phyloP scores from a whole-genome alignment of 2,113 vertebrate species.

The Terrapene triunguis region DNA sequence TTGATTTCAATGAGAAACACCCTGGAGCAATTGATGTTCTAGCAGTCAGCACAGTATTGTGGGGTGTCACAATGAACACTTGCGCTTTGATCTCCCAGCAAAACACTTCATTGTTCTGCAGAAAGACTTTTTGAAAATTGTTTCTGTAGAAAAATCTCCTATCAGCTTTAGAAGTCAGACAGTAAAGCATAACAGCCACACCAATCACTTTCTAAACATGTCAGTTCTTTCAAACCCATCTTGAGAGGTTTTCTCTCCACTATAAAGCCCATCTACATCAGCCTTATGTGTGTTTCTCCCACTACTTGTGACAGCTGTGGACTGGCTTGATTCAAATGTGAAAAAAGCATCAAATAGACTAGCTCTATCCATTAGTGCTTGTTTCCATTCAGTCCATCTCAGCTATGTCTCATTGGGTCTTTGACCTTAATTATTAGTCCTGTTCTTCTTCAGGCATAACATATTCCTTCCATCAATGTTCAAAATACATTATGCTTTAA shows the following conservation, averaged over 20 bases:
- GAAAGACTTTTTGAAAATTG: neutral
- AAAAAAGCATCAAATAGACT: neutral
- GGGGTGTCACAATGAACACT: neutral
- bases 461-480: neutral
- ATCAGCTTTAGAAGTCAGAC: neutral
- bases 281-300: fast-evolving
- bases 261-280: neutral
- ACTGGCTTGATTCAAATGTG: neutral
- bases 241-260: neutral
- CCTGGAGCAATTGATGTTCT: neutral
- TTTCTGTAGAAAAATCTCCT: neutral
- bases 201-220: neutral
- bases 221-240: fast-evolving
- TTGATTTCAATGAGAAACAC: neutral
- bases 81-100: neutral
- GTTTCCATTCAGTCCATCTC: fast-evolving
- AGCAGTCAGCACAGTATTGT: fast-evolving
- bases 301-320: neutral
- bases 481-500: neutral
- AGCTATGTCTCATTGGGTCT: neutral
- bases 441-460: neutral
- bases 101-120: fast-evolving
- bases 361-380: no score
- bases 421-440: neutral
- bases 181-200: neutral